phyloP scores from a whole-genome alignment of 1,140 invertebrate species.

The Halyomorpha halys region DNA sequence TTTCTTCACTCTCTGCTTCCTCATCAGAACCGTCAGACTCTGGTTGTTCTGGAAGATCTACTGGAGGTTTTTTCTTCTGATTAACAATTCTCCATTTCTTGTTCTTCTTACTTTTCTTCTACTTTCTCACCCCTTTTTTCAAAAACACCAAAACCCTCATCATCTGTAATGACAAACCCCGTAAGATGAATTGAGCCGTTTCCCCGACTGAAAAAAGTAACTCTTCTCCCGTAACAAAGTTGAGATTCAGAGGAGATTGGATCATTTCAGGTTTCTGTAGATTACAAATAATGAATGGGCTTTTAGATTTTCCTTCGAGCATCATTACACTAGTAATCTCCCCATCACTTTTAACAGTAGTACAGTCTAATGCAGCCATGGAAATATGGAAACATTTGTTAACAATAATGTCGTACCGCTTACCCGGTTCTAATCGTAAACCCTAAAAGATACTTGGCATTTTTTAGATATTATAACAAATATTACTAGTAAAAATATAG shows the following conservation, averaged over 20 bases:
- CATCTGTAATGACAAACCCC: constrained; percentile 31
- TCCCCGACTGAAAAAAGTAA: constrained; percentile 51
- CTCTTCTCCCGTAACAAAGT: constrained; percentile 55
- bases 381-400: constrained; percentile 76
- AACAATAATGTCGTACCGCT: constrained; percentile 73
- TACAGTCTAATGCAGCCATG: constrained; percentile 67
- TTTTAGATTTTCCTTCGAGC: constrained; percentile 58
- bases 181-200: constrained; percentile 58
- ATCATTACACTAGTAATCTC: constrained; percentile 65
- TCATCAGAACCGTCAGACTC: too few species aligned
- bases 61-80: too few species aligned
- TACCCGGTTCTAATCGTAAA: constrained; percentile 70
- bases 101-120: too few species aligned
- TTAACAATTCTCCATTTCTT: too few species aligned
- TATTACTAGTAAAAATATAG: too few species aligned
- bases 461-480: too few species aligned
- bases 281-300: constrained; percentile 55
- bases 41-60: too few species aligned
- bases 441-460: too few species aligned
- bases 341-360: constrained; percentile 33
- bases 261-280: constrained; percentile 47
- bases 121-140: too few species aligned
- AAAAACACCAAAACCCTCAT: too few species aligned
- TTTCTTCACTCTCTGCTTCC: too few species aligned
- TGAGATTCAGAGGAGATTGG: constrained; percentile 67